These are phyloP conservation scores for Anolis sagrei DNA, from an alignment of 2,113 vertebrate species.

Conservation along the genomic window DNA sequence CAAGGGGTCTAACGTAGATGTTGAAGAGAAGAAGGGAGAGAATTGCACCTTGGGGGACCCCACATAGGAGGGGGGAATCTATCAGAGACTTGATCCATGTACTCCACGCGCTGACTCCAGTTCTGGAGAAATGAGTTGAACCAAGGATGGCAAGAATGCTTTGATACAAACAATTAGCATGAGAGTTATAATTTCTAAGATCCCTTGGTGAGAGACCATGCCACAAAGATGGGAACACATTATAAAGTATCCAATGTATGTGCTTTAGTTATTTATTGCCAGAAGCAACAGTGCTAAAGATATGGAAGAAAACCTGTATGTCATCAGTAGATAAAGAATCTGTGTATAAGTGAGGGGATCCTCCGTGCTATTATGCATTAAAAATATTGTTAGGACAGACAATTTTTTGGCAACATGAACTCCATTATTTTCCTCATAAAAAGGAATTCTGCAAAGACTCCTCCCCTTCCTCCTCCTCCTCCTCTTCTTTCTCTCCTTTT, in stretches of 20 bases:
- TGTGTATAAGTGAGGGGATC: neutral
- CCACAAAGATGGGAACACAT: neutral
- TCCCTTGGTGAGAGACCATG: neutral
- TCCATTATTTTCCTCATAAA: neutral
- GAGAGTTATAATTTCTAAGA: neutral
- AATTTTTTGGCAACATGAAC: neutral
- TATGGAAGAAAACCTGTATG: too few species aligned
- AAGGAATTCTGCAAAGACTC: neutral
- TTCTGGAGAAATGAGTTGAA: too few species aligned
- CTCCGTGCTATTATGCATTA: neutral
- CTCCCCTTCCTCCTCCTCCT: neutral
- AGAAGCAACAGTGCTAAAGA: too few species aligned
- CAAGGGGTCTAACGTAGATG: too few species aligned
- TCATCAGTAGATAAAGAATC: too few species aligned
- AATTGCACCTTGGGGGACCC: too few species aligned
- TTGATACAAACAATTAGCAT: neutral
- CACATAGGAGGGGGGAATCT: too few species aligned
- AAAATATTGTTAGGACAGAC: neutral
- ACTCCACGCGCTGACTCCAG: too few species aligned
- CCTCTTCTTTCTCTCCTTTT: neutral
- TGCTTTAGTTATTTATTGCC: neutral
- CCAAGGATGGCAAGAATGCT: neutral
- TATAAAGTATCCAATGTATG: neutral
- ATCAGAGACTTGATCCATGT: too few species aligned
- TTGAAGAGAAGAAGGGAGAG: too few species aligned